Evolutionary conservation across 2,888 invertebrate species (phyloP), one percentile per base, ranked within the genome.

Genomic region (Volucella inanis): DNA sequence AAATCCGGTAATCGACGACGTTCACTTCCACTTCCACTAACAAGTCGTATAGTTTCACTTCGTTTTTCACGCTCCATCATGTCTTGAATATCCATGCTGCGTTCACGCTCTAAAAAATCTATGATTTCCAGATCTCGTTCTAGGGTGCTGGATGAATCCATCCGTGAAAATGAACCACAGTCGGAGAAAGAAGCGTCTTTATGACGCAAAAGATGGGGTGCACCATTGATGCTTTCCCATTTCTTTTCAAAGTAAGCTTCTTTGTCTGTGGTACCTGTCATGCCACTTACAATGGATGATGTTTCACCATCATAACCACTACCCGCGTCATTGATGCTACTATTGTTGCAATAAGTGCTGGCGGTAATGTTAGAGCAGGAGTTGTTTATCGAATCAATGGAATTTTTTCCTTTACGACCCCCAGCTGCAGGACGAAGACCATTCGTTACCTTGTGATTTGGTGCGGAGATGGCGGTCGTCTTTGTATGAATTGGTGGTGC

Each of bases 111-210:
- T 31, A 92, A 79, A 81, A 91, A 87, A 87, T 92, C 92, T 72
- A 92, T 92, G 3, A 92, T 92, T 88, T 92, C 92, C 82, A 92
- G 54, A 80, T 92, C 92, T 2, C 91, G 89, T n/a, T 91, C 91
- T 79, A 92, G 65, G 3, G 92, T 92, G 87, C 91, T 91, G 1
- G 90, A 89, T 0, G 90, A 89, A 41, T 89, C 89, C 86, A 90
- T 89, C 47, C 89, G 88, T 8, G 89, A 89, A 75, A 90, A 90
- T 38, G 90, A 90, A 62, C 89, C 90, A 87, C 89, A 89, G 59
- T 92, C 92, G 12, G 92, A 91, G 54, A 91, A 91, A 0, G 91
- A 91, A 1, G 89, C 80, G 43, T 91, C 91, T 71, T 91, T 91
- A 52, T 89, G 89, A 0, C 89, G 89, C 47, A 89, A 18, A 0